These are phyloP conservation scores for Oreochromis aureus DNA, from an alignment of 2,113 vertebrate genomes.

Conservation along the genomic window DNA sequence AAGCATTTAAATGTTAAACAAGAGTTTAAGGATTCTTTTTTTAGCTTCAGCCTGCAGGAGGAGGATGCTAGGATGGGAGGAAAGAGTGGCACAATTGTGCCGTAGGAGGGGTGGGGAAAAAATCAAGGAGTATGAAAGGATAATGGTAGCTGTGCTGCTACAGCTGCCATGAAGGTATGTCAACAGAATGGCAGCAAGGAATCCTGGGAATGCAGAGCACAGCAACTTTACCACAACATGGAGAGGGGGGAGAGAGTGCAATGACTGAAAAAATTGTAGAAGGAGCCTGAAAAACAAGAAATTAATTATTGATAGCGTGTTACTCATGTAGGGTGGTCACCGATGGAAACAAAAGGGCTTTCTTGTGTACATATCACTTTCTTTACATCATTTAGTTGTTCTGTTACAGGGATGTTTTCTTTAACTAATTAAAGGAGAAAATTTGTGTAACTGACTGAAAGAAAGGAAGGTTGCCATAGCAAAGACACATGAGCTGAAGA, in stretches of 20 bases:
- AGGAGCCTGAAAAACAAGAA: not conserved
- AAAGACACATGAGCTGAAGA: not conserved
- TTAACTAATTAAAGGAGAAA: not conserved
- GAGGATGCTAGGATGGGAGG: not conserved
- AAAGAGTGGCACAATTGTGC: not conserved
- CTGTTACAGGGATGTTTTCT: not conserved
- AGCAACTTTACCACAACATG: conserved; percentile 13
- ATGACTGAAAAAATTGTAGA: not conserved
- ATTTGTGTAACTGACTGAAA: not conserved
- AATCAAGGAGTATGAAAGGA: not conserved
- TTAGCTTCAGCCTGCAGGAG: not conserved
- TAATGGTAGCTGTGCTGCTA: conserved; percentile 74
- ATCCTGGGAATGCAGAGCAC: conserved; percentile 54
- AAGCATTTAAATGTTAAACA: not conserved
- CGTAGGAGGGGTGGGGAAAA: not conserved
- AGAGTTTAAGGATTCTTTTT: not conserved
- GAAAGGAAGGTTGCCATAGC: not conserved
- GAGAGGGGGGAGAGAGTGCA: not conserved
- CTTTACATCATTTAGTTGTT: not conserved
- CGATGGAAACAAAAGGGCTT: not conserved
- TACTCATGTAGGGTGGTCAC: not conserved
- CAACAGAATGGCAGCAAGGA: conserved; percentile 39
- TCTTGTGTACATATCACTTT: not conserved
- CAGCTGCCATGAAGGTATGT: conserved; percentile 76
- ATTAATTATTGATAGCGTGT: not conserved